Evolutionary conservation across 2,888 invertebrate genomes (phyloP), one percentile per base, ranked within the genome.

Genomic region (Parapristionchus giblindavisi): DNA sequence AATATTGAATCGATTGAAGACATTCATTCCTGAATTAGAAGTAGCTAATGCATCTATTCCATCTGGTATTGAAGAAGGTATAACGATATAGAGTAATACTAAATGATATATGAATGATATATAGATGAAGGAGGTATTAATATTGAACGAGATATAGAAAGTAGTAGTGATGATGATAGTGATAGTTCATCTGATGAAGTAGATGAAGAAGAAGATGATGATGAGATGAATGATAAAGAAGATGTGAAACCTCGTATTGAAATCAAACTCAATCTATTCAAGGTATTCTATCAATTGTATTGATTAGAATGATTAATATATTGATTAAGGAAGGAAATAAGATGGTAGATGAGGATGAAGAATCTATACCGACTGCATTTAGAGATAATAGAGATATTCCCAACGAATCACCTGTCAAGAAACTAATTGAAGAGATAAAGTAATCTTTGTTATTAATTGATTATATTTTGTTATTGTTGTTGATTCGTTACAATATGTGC

Each of bases 1-100:
- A 5, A 24, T 71, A 8, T 58, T 77, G 17, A 52, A 54, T 8
- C 76, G 78, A 76, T 58, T 80, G 3, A 68, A 75, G 56, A 66
- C 65, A 17, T 84, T 84, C 56, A 66, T 84, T 24, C 84, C 84
- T 17, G 74, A 81, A 74, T 71, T 84, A 74, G 81, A 77, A 51
- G 77, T 77, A 43, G 81, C 84, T 5, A 84, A 84, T 65, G 72
- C 65, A 6, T 75, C 78, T 56, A 73, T 83, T 51, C 34, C 76
- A 2, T 38, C n/a, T 6, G 52, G 24, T 34, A 32, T 3, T 34
- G 11, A n/a, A 21, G 27, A 54, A 34, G 17, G 32, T 56, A 21
- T 27, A 27, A 24, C 34, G 17, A 34, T 3, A 17, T 4, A 29
- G 2, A 14, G 32, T 32, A 32, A 66, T 66, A 56, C 8, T 58